phyloP scores from a whole-genome alignment of 2,888 invertebrate species.

The Amblyjoppa proteus region DNA sequence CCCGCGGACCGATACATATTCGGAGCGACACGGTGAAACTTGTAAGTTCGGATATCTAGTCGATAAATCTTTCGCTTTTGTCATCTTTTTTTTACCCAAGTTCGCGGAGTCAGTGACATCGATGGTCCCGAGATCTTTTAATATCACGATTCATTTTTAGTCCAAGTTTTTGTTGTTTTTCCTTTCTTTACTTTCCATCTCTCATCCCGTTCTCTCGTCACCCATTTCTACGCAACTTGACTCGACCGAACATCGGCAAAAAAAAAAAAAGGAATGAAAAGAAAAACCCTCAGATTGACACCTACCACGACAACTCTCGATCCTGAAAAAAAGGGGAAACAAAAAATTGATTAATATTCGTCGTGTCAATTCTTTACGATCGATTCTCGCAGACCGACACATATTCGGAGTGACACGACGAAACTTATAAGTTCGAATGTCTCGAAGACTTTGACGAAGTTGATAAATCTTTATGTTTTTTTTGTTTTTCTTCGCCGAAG shows the following conservation, averaged over 20 bases:
- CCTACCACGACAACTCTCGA: conserved; percentile 93
- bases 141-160: conserved; percentile 42
- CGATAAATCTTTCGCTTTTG: no score
- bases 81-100: no score
- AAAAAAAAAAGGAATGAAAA: no score
- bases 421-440: not conserved
- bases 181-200: not conserved
- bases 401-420: not conserved
- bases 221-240: no score
- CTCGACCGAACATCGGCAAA: no score
- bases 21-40: no score
- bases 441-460: not conserved
- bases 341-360: conserved; percentile 5
- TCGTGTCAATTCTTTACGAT: not conserved
- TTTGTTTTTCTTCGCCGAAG: conserved; percentile 11
- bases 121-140: conserved; percentile 40
- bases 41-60: no score
- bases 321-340: conserved; percentile 84
- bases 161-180: conserved; percentile 9
- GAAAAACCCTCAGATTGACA: conserved; percentile 88
- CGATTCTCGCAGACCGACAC: no score
- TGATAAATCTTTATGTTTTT: not conserved
- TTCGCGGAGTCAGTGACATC: conserved; percentile 26
- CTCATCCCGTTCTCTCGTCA: no score
- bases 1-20: no score